Evolutionary conservation across 2,113 vertebrate species (phyloP), one percentile per base, ranked within the genome.

Genomic region (Casuarius casuarius): DNA sequence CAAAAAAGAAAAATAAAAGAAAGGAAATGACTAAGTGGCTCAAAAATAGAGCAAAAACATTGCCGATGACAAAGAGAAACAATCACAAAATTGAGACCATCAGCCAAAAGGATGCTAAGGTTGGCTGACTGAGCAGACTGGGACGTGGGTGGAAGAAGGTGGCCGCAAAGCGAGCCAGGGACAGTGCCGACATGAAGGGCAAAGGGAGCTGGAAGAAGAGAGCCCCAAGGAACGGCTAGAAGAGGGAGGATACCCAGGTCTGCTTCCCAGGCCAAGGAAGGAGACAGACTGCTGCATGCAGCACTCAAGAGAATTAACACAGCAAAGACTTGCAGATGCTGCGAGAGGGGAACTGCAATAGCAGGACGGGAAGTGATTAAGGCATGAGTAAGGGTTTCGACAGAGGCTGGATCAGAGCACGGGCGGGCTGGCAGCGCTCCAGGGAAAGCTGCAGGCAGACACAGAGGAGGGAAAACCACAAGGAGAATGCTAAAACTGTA

Each of bases 331-430:
- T 73, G 48, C 61, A 92, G 92, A 90, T 81, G 88, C 66, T 67
- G 62, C 0, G 1, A 68, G 56, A 29, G 51, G 71, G 52, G 78
- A 71, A 73, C 25, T 87, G 90, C 92, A 70, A 62, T 40, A 51
- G 48, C 3, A 0, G 42, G 80, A 28, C 19, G 1, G 91, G 94
- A 96, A 96, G 90, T 85, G 91, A 96, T 89, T 92, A 82, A 95
- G 66, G 87, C 66, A 65, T 94, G 95, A 96, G 90, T 89, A 93
- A 96, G 92, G 89, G 31, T 51, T 93, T 70, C 70, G 52, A 33
- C 49, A 73, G 26, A 77, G 81, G 62, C 92, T 49, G 40, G 90
- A 67, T 19, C 82, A 78, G 86, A 77, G 77, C 0, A 0, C 92
- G 18, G 35, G 29, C 71, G 66, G 40, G 67, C 92, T 92, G 97